Conservation (phyloP, 2,113 vertebrate species). For the Percopsis transmontana region DNA sequence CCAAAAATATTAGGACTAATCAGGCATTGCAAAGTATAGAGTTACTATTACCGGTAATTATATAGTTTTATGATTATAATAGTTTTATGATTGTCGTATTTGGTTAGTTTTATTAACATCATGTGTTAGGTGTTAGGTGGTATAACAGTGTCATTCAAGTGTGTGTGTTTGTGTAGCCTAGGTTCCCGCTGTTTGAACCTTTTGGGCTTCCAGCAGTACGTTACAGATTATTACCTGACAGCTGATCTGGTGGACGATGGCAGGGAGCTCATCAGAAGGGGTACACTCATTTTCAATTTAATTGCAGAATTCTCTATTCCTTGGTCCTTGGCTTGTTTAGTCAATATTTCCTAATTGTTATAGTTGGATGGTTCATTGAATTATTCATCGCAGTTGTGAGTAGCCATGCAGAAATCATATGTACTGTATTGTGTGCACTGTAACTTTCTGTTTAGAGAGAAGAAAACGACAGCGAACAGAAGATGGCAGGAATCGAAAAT, state of each 20-base stretch:
- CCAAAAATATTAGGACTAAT: no score
- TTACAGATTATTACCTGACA: slow-evolving; percentile 89
- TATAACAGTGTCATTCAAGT: not conserved
- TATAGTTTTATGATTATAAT: no score
- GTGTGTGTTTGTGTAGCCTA: slow-evolving; percentile 73
- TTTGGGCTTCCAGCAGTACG: slow-evolving; percentile 91
- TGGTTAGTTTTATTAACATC: not conserved
- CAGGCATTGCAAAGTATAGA: no score
- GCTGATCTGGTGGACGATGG: slow-evolving; percentile 94
- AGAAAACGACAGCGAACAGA: slow-evolving; percentile 88
- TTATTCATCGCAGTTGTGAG: not conserved
- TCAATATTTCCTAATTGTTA: not conserved
- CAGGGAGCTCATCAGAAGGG: slow-evolving; percentile 88
- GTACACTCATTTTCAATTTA: slow-evolving; percentile 56
- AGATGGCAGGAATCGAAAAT: slow-evolving; percentile 84
- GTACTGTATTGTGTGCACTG: not conserved
- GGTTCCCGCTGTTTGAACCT: slow-evolving; percentile 93
- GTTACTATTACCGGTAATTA: no score
- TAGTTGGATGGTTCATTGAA: not conserved
- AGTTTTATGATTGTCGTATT: not conserved
- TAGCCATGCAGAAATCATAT: not conserved
- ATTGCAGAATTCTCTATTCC: no score
- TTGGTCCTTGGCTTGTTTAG: not conserved
- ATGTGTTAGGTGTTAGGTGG: no score
- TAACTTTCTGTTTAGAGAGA: slow-evolving; percentile 80